phyloP scores from a whole-genome alignment of 2,113 vertebrate genomes.

The Tringa solitaria region DNA sequence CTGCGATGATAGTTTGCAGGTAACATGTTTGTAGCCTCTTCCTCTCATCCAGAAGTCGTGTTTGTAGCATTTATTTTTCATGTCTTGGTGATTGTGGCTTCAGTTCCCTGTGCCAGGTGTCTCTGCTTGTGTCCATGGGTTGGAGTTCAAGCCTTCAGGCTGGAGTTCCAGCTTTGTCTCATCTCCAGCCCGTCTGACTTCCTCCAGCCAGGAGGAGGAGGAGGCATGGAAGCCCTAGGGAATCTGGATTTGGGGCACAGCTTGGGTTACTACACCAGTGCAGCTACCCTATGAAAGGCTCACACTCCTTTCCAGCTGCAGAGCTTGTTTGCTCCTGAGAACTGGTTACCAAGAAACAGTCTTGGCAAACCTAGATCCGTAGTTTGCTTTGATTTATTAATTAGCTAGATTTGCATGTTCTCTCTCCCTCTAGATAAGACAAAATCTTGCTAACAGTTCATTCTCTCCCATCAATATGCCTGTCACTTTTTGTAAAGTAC shows the following conservation, averaged over 20 bases:
- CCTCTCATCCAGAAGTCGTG: not conserved
- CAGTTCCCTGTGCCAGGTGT: not conserved
- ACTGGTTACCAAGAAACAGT: not conserved
- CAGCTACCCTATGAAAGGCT: not conserved
- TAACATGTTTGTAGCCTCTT: not conserved
- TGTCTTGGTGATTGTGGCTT: not conserved
- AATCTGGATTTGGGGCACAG: not conserved
- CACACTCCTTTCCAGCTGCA: not conserved
- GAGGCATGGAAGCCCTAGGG: not conserved
- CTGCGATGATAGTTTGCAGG: not conserved
- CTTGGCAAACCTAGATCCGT: not conserved
- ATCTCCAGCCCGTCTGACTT: not conserved
- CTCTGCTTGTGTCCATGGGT: not conserved
- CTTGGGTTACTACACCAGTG: not conserved
- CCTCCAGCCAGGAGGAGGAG: not conserved
- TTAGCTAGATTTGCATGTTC: not conserved
- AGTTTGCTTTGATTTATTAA: constrained; percentile 17
- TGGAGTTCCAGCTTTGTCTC: not conserved
- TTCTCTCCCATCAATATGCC: not conserved
- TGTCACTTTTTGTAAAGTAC: not conserved
- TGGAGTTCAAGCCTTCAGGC: not conserved
- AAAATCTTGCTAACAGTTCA: not conserved
- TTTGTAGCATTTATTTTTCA: not conserved
- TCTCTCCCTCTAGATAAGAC: not conserved
- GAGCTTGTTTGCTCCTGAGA: not conserved